phyloP scores from a whole-genome alignment of 1,140 invertebrate species.

The Pomacea maculata region DNA sequence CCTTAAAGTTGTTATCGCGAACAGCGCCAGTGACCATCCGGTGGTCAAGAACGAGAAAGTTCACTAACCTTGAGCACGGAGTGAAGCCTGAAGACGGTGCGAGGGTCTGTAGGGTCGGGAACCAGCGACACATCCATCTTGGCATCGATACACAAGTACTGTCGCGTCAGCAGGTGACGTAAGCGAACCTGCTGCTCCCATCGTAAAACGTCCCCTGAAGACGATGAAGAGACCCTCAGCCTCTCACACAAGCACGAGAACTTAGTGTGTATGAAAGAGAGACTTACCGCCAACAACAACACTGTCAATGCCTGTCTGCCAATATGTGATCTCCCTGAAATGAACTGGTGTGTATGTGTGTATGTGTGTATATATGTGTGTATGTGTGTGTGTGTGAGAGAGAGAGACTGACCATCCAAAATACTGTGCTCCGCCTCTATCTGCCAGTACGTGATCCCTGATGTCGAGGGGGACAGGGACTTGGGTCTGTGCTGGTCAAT shows the following conservation, averaged over 20 bases:
- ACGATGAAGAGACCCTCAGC: background rate
- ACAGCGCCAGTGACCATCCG: too few relatives aligned
- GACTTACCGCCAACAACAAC: too few relatives aligned
- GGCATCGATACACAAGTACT: slow-evolving; percentile 62
- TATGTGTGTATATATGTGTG: background rate
- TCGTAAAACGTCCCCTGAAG: slow-evolving; percentile 59
- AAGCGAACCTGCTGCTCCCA: slow-evolving; percentile 66
- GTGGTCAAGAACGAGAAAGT: too few relatives aligned
- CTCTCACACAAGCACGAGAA: background rate
- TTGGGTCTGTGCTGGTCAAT: slow-evolving; percentile 63
- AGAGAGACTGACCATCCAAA: slow-evolving; percentile 54
- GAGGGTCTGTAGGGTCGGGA: slow-evolving; percentile 58
- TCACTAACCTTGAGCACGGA: slow-evolving; percentile 60
- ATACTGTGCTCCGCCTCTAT: slow-evolving; percentile 63
- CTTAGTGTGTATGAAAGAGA: too few relatives aligned
- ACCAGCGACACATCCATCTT: slow-evolving; percentile 57
- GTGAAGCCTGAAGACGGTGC: slow-evolving; percentile 64
- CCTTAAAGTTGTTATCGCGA: too few relatives aligned
- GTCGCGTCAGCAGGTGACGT: slow-evolving; percentile 61
- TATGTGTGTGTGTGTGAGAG: background rate
- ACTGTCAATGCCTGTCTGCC: too few relatives aligned
- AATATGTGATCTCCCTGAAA: too few relatives aligned
- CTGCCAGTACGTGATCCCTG: slow-evolving; percentile 65
- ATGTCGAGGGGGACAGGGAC: slow-evolving; percentile 61
- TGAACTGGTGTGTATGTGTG: too few relatives aligned